Base-by-base conservation (phyloP, 2,113 vertebrate species). In the Romanogobio albipinnatus region DNA sequence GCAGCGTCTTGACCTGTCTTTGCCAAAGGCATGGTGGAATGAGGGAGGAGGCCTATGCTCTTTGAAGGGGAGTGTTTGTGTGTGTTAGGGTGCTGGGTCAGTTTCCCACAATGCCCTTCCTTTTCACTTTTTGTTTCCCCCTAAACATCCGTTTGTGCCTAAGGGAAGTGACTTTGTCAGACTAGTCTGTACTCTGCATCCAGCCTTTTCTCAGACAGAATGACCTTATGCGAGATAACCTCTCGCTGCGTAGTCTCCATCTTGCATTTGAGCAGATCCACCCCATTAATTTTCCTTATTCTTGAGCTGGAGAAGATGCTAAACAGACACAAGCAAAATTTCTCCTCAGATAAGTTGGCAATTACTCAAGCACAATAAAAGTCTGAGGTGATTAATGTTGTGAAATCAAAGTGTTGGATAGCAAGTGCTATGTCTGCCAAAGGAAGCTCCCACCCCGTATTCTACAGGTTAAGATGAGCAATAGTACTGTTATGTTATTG, bases 11-110 rank as follows among this genome's bases (percentile, higher is more conserved):
- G 4, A 58, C 83, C 47, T 56, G 86, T 86, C 86, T 87, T 86
- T 90, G 92, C 93, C 92, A 93, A 78, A 89, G 81, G 49, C 85
- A 86, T 90, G 86, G 83, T 86, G 87, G 91, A 90, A 89, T 89
- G 88, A 87, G 89, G 84, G 88, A 90, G 86, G 84, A 88, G 84
- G 66, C 29, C 68, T 59, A 9, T 8, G 11, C 45, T 81, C n/a
- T 80, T 59, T 86, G 64, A 82, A 82, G 64, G 66, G 49, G 49
- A 56, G 81, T 58, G 29, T 82, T 51, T 82, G 80, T 71, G 26
- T 39, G 45, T 47, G 82, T 59, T 84, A 85, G 84, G 84, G 53
- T 17, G 80, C 22, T 75, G 61, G 76, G 86, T 74, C 77, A 36
- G 56, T 86, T 81, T 81, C 43, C 45, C 45, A 75, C 39, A 73